phyloP scores from a whole-genome alignment of 2,113 vertebrate species.

The Anhinga anhinga region DNA sequence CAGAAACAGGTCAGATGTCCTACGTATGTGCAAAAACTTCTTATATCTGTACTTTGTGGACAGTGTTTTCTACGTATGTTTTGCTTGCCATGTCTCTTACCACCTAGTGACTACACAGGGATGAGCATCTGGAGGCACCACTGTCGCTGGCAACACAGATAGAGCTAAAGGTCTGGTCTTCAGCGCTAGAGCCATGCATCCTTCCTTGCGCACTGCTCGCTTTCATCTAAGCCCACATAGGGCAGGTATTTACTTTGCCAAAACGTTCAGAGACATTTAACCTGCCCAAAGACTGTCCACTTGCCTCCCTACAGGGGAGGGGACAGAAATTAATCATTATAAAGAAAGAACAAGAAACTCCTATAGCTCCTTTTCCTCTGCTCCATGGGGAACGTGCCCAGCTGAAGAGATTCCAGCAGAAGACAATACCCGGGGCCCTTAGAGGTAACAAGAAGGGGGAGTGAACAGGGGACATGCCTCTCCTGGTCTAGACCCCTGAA shows the following conservation, averaged over 20 bases:
- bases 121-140: not conserved
- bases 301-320: not conserved
- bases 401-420: not conserved
- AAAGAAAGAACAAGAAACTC: not conserved
- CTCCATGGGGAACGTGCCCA: not conserved
- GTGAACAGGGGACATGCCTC: not conserved
- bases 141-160: not conserved
- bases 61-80: not conserved
- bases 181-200: not conserved
- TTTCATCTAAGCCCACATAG: not conserved
- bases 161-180: not conserved
- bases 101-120: not conserved
- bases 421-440: not conserved
- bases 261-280: not conserved
- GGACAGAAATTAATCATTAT: not conserved
- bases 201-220: not conserved
- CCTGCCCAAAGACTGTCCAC: not conserved
- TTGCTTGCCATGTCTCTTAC: not conserved
- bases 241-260: not conserved
- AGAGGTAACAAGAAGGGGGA: rapidly evolving
- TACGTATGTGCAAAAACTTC: rapidly evolving
- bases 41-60: not conserved
- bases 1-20: not conserved
- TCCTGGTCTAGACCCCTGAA: not conserved
- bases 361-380: not conserved